Evolutionary conservation across 2,888 invertebrate species (phyloP), one percentile per base, ranked within the genome.

Genomic region (Lagria hirta): DNA sequence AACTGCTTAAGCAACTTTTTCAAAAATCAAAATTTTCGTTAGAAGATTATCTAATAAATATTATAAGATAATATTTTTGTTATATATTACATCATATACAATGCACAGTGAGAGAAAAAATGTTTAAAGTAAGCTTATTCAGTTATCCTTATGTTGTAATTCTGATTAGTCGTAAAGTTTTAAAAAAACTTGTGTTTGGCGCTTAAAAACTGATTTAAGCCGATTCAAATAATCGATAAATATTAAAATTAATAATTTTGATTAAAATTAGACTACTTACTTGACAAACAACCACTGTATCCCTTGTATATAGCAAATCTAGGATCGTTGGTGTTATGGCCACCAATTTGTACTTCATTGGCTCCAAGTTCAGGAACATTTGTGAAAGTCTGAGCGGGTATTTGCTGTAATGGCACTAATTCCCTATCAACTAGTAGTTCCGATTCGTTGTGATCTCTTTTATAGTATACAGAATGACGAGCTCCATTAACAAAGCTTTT

Each of bases 281-380:
- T 93, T 50, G 92, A 91, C 49, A 93, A 75, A 69, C 93, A 93
- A 40, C 93, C 92, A 61, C 86, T 88, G 69, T 91, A 93, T 55
- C 88, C 87, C 64, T 87, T 89, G 64, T 87, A 92, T 44, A 86
- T 84, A 47, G 82, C 83, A 57, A 92, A 83, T 51, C 90, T 77
- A 2, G 86, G 84, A 66, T 91, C 90, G 3, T 84, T 85, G 3
- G 89, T 88, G 60, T 88, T 90, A 8, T 91, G 79, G 13, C 92
- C 92, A 6, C 91, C 91, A 35, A 93, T 82, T 68, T 90, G 89
- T 5, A 91, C 88, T 60, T 90, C 89, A 65, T 88, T 88, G 8
- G 84, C 81, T 4, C 87, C 83, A 27, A 78, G 71, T 55, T 85
- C 84, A 3, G 78, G 73, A n/a, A 80, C 79, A 52, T 84, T 83